Conservation (phyloP, 2,797 vertebrate genomes). For the Hippopotamyrus pictus region DNA sequence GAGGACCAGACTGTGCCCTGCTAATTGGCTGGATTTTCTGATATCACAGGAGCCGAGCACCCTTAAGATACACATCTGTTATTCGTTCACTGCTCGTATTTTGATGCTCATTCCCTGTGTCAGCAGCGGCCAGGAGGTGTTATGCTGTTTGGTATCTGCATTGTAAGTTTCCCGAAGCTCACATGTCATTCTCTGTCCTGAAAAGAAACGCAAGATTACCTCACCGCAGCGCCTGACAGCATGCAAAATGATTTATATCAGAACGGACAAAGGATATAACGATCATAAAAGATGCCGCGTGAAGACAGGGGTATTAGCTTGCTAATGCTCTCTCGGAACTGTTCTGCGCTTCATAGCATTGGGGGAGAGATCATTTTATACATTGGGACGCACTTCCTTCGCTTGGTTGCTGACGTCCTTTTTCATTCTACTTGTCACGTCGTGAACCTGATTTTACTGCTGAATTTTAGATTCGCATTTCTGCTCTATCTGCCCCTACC, state of each 20-base stretch:
- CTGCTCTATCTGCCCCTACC: not conserved
- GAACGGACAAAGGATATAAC: conserved; percentile 66
- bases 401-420: not conserved
- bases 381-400: not conserved
- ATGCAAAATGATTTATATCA: conserved; percentile 70
- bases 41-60: not conserved
- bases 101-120: not conserved
- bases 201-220: conserved; percentile 43
- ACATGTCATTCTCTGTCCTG: conserved; percentile 93
- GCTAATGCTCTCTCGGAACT: not conserved
- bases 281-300: not conserved
- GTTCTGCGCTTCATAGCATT: not conserved
- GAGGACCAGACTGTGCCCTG: not conserved
- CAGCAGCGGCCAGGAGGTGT: not conserved
- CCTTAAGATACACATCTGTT: not conserved
- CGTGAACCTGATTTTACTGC: not conserved
- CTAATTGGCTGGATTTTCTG: not conserved
- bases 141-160: not conserved
- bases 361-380: not conserved
- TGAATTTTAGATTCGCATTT: not conserved
- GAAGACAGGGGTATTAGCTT: not conserved
- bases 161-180: conserved; percentile 47
- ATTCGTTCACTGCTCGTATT: not conserved
- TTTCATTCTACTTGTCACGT: not conserved
- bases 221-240: not conserved